A percentile compares a stretch with the other conserved stretches of the same genome.
phyloP scores from a whole-genome alignment of 1,140 invertebrate species.

The Hormaphis cornu region DNA sequence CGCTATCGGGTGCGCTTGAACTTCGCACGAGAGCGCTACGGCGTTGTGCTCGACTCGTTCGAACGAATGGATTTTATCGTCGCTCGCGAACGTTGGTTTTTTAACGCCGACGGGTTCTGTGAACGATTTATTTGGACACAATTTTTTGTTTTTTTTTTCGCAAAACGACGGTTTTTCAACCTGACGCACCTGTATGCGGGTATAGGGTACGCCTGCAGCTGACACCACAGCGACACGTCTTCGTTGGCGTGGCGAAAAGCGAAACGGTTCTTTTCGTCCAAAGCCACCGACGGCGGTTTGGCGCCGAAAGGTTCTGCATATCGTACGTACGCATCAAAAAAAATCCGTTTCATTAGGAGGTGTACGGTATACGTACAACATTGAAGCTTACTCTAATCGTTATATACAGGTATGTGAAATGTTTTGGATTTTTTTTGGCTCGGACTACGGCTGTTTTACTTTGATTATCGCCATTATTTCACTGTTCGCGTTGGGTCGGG shows the following conservation, averaged over 20 bases:
- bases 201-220: conserved; percentile 57
- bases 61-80: conserved; percentile 41
- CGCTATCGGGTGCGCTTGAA: conserved; percentile 64
- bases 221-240: conserved; percentile 46
- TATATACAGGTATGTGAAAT: no score
- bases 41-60: conserved; percentile 36
- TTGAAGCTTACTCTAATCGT: no score
- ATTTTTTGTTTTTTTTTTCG: background rate
- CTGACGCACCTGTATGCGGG: conserved; percentile 47
- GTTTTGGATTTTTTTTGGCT: no score
- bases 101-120: conserved; percentile 58
- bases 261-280: conserved; percentile 40
- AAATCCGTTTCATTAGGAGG: no score
- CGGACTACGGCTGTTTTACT: no score
- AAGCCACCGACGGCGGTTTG: conserved; percentile 48
- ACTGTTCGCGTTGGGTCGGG: no score
- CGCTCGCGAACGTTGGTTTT: conserved; percentile 56
- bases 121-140: conserved; percentile 31
- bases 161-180: background rate
- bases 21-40: conserved; percentile 49
- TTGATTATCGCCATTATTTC: no score
- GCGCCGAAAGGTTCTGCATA: conserved; percentile 48
- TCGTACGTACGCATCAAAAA: no score
- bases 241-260: conserved; percentile 25
- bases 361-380: no score